Base-by-base conservation (phyloP, 2,888 invertebrate species). In the Cerastoderma edule region DNA sequence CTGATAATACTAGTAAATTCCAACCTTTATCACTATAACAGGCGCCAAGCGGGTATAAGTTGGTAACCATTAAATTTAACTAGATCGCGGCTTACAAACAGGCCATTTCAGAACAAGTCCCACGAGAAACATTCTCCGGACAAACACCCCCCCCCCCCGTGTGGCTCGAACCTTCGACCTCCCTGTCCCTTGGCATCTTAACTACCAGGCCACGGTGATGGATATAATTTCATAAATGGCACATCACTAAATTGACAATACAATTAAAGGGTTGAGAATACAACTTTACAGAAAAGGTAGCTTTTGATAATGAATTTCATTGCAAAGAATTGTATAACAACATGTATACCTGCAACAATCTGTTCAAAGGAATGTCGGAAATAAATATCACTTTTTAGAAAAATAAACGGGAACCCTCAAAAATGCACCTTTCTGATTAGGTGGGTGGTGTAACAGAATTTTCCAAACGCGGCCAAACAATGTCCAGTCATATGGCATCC, bases 281-380 rank as follows among this genome's bases (percentile, higher is more conserved):
- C 44, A 44, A 44, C 44, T 44, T 44, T 44, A 44, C 44, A 44
- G 44, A 44, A 44, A 44, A 44, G 44, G 44, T 44, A 44, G 16
- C 8, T 44, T 44, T 44, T 16, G 16, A 13, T 44, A 19, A 19
- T 44, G 16, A 19, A 44, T 13, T 44, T 44, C 44, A 44, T 44
- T 44, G 8, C 16, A 19, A 13, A 44, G 16, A 44, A 13, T 44
- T 44, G 16, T 44, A 44, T 13, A 44, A 44, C 44, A 44, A 44
- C 16, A 44, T 13, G 44, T 44, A 44, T 44, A 44, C 44, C 44
- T 44, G 44, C 10, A 44, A 19, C 44, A 44, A 44, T 44, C 44
- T 44, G 8, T 44, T 16, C 44, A 44, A 13, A 44, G 44, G 44
- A 44, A 44, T 44, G 16, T 44, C 44, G 44, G 44, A 44, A 44